A percentile compares a stretch with the other conserved stretches of the same genome.
Evolutionary conservation across 1,140 invertebrate species (phyloP).

Genomic region (Macrocentrus cingulum): DNA sequence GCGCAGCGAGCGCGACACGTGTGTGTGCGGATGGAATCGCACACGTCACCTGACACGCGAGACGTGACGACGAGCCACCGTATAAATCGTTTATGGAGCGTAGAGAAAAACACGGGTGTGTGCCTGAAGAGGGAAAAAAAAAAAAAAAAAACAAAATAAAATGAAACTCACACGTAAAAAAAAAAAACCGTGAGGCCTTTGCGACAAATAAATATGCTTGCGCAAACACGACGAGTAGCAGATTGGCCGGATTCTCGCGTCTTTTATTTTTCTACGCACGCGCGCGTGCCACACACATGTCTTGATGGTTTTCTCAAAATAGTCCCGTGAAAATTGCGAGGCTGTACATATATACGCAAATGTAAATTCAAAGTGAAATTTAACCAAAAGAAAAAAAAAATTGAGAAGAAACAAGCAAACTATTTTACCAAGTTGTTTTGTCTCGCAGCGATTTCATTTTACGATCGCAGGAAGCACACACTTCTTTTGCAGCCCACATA

Average conservation of each 20-base stretch:
- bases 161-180: not conserved
- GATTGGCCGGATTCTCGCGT: constrained; percentile 18
- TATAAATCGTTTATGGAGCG: constrained; percentile 37
- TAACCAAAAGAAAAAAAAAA: not conserved
- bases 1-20: not conserved
- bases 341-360: constrained; percentile 12
- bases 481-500: not conserved
- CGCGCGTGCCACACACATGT: too few species aligned
- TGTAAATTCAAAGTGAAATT: constrained; percentile 5
- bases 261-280: constrained; percentile 9
- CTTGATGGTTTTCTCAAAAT: constrained; percentile 19
- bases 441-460: not conserved
- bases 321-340: constrained; percentile 17
- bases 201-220: constrained; percentile 16
- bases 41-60: constrained; percentile 29
- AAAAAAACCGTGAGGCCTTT: constrained; percentile 14
- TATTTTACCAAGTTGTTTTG: not conserved
- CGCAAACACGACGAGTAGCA: constrained; percentile 21
- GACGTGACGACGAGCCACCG: constrained; percentile 37
- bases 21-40: constrained; percentile 5
- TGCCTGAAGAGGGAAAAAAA: too few species aligned
- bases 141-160: too few species aligned
- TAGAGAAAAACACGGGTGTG: constrained; percentile 30
- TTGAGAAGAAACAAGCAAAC: not conserved
- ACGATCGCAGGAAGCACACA: not conserved